Conservation (phyloP, 2,888 invertebrate species). For the Zhuqinia jingwanae region DNA sequence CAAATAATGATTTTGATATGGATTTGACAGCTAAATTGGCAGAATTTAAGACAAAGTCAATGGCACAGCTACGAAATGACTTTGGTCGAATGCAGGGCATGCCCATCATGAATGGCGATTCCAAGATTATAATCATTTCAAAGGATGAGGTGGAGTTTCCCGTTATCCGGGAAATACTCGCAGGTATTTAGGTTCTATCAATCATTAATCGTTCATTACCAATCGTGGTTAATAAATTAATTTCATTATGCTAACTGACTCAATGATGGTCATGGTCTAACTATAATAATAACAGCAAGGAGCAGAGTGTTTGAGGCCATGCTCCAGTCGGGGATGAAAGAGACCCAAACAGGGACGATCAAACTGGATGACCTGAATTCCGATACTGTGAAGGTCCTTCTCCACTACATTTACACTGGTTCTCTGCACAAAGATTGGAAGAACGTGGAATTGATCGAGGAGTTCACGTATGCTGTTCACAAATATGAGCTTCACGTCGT, state of each 20-base stretch:
- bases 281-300: neutral
- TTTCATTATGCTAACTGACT: no score
- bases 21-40: neutral
- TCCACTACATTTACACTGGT: conserved; percentile 24
- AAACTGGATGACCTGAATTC: neutral
- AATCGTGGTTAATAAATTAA: neutral
- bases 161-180: neutral
- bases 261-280: no score
- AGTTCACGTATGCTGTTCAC: conserved; percentile 16
- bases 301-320: conserved; percentile 33
- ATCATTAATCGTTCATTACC: neutral
- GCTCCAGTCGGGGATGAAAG: conserved; percentile 33
- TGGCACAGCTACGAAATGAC: neutral
- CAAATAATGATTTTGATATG: no score
- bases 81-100: neutral
- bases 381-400: neutral
- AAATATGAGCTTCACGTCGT: conserved; percentile 16
- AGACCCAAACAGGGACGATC: neutral
- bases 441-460: neutral
- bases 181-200: neutral
- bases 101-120: conserved; percentile 1
- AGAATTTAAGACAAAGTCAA: neutral
- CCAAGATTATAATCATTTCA: neutral
- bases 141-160: neutral
- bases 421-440: neutral